These are phyloP conservation scores for Sylvicapra grimmia DNA, from an alignment of 2,113 vertebrate genomes.

Conservation along the genomic window DNA sequence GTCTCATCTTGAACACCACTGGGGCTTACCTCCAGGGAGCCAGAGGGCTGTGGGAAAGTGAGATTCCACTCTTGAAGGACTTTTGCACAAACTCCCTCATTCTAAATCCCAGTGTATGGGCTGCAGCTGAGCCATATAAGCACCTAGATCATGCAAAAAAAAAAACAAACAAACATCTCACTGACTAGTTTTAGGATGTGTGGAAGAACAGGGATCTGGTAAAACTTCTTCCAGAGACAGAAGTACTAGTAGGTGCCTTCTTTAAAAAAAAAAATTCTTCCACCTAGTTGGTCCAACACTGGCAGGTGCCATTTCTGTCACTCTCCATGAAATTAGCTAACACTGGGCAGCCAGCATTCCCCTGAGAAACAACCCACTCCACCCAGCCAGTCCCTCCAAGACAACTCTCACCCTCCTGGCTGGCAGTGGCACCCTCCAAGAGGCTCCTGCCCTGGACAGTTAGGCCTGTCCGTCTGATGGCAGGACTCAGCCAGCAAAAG, in stretches of 20 bases:
- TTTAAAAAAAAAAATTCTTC: neutral
- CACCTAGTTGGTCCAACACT: neutral
- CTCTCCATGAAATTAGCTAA: neutral
- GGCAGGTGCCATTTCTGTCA: neutral
- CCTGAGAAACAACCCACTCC: neutral
- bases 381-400: neutral
- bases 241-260: neutral
- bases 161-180: neutral
- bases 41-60: neutral
- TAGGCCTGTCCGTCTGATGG: neutral
- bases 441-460: neutral
- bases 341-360: too few species aligned
- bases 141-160: neutral
- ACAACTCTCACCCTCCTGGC: neutral
- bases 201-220: neutral
- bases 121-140: neutral
- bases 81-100: neutral
- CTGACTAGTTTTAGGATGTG: neutral
- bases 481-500: neutral
- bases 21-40: neutral
- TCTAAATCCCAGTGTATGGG: neutral
- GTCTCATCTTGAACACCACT: neutral
- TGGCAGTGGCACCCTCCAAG: neutral
- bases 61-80: neutral
- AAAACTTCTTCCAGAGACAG: neutral